A percentile compares a stretch with the other conserved stretches of the same genome.
phyloP scores from a whole-genome alignment of 1,140 invertebrate genomes.

The Panagrolaimus sp. region DNA sequence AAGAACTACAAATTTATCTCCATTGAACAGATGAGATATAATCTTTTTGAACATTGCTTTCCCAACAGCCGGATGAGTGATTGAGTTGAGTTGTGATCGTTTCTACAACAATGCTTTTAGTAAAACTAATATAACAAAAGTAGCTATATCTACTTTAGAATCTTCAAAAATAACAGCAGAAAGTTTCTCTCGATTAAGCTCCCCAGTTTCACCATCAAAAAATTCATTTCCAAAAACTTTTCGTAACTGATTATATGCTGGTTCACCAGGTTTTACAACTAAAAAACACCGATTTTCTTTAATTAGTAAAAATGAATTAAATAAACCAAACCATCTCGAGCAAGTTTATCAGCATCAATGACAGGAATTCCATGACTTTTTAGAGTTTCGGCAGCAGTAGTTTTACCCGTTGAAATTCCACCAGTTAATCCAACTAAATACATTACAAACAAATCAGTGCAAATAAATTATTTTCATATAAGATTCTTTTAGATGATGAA shows the following conservation, averaged over 20 bases:
- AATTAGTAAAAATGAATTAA: constrained; percentile 21
- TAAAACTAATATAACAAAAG: too few species aligned
- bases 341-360: constrained; percentile 77
- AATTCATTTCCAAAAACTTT: constrained; percentile 72
- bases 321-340: constrained; percentile 72
- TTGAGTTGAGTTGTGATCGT: constrained; percentile 70
- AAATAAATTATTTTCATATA: too few species aligned
- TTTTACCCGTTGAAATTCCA: constrained; percentile 79
- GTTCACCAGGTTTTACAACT: constrained; percentile 76
- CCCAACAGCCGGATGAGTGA: constrained; percentile 76
- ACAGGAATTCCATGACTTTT: constrained; percentile 70
- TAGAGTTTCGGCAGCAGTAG: constrained; percentile 72
- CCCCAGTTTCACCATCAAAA: constrained; percentile 65
- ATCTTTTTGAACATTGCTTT: constrained; percentile 70
- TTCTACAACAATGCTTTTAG: constrained; percentile 69
- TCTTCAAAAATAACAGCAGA: constrained; percentile 71
- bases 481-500: too few species aligned
- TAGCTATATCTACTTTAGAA: constrained; percentile 57
- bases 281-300: constrained; percentile 47
- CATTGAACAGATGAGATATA: constrained; percentile 67
- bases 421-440: constrained; percentile 78
- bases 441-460: constrained; percentile 64
- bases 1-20: constrained; percentile 73
- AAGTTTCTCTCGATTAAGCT: constrained; percentile 69
- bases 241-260: constrained; percentile 71